These are phyloP conservation scores for Campylomormyrus tamandua DNA, from an alignment of 2,113 vertebrate genomes.

Conservation along the genomic window DNA sequence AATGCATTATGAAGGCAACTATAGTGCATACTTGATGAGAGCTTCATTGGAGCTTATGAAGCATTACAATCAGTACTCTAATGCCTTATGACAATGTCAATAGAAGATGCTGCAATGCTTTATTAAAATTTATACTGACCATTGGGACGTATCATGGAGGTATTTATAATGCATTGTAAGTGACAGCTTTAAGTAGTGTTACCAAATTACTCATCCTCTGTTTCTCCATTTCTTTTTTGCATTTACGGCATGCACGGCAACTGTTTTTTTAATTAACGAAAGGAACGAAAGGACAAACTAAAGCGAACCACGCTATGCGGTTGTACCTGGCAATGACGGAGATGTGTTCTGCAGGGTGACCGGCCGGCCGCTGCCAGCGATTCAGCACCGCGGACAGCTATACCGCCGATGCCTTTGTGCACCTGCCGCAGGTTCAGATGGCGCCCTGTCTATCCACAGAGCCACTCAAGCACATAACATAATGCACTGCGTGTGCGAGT, in stretches of 20 bases:
- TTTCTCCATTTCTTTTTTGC: background rate
- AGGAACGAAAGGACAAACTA: background rate
- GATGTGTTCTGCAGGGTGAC: background rate
- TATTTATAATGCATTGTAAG: background rate
- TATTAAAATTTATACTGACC: background rate
- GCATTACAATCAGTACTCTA: too few species aligned
- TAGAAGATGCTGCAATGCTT: background rate
- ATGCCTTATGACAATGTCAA: too few species aligned
- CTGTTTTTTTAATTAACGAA: background rate
- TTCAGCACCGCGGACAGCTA: background rate
- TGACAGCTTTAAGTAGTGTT: background rate
- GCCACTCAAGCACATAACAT: background rate
- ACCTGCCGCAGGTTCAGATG: background rate
- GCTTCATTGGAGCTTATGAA: too few species aligned
- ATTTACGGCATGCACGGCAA: background rate
- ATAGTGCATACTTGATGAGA: background rate
- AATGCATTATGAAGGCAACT: background rate
- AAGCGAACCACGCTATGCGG: background rate
- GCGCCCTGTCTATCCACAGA: background rate
- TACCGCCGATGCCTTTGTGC: background rate
- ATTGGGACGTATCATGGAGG: background rate
- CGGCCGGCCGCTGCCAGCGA: background rate
- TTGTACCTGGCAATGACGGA: background rate
- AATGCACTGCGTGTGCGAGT: background rate
- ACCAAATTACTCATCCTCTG: background rate